Evolutionary conservation across 1,140 invertebrate species (phyloP), one percentile per base, ranked within the genome.

Genomic region (Pogonomyrmex barbatus): DNA sequence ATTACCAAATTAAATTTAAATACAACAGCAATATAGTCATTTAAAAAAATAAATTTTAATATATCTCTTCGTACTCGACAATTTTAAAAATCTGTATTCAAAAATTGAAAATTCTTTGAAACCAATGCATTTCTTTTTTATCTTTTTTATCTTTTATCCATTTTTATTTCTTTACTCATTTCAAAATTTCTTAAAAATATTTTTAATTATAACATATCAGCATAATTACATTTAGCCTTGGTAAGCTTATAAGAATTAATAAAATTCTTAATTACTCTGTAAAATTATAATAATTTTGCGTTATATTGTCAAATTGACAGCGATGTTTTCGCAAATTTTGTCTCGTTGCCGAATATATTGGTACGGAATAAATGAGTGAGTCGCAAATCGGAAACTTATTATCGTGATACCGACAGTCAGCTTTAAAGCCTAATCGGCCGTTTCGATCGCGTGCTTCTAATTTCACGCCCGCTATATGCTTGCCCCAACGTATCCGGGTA

Each of bases 391-490:
- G 77, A 79, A 90, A 82, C 73, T 91, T 88, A 91, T 91, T 91
- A 91, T 88, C 88, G 70, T 70, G 62, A 56, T 68, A 91, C 89
- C 76, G 86, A 89, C 90, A 91, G 90, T 90, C 88, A 79, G 88
- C 89, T 0, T 91, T 91, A 89, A 91, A 89, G 88, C 83, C 85
- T 90, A 92, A 93, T 93, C 92, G 85, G 82, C 82, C 79, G 87
- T 89, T 91, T 85, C 84, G 90, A 93, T 93, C 91, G 92, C 92
- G 92, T 92, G 92, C 92, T 91, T 92, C 90, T 92, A 92, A 93
- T 93, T 92, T 92, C 90, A 92, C 89, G 90, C 86, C 87, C 78
- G 87, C 86, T 88, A 88, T 90, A 82, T 85, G 76, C 78, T 24
- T 71, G 33, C 70, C 24, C 50, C 63, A 71, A 71, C 56, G 76